Percentiles rank a stretch among this genome's conserved stretches.
phyloP scores from a whole-genome alignment of 1,140 invertebrate species.

The Hydropsyche tenuis region DNA sequence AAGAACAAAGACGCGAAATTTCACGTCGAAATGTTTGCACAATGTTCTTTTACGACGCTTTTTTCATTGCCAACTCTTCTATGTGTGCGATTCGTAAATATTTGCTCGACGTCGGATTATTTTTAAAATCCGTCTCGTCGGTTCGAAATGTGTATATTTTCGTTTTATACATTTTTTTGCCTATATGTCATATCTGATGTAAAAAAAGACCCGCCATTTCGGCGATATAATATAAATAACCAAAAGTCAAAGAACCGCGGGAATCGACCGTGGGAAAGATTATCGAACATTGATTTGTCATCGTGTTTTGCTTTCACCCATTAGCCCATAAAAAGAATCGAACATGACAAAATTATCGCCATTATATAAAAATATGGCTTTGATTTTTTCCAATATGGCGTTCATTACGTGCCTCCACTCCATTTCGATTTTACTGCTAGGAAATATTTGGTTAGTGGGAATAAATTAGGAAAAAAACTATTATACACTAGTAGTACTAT shows the following conservation, averaged over 20 bases:
- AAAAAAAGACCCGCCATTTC: too few species aligned
- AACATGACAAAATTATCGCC: conserved; percentile 19
- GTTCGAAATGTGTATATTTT: background rate
- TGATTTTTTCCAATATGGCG: conserved; percentile 9
- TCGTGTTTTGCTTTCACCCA: conserved; percentile 16
- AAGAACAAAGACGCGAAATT: too few species aligned
- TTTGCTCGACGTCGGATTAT: conserved; percentile 10
- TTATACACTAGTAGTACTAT: too few species aligned
- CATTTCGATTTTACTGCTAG: background rate
- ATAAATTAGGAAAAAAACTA: background rate
- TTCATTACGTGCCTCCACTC: conserved; percentile 3
- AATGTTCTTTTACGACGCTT: conserved; percentile 3
- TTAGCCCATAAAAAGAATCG: background rate
- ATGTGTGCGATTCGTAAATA: conserved; percentile 9
- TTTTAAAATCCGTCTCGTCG: conserved; percentile 7
- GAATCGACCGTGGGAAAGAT: background rate
- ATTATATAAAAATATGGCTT: conserved; percentile 7
- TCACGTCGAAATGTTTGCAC: too few species aligned
- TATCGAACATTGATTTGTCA: conserved; percentile 8
- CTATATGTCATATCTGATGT: background rate
- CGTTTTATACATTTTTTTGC: background rate
- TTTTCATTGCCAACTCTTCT: conserved; percentile 10
- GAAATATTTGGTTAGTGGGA: background rate
- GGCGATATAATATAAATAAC: too few species aligned
- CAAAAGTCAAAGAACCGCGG: too few species aligned